Evolutionary conservation across 2,888 invertebrate species (phyloP), one percentile per base, ranked within the genome.

Genomic region (Brachyopa scutellaris): DNA sequence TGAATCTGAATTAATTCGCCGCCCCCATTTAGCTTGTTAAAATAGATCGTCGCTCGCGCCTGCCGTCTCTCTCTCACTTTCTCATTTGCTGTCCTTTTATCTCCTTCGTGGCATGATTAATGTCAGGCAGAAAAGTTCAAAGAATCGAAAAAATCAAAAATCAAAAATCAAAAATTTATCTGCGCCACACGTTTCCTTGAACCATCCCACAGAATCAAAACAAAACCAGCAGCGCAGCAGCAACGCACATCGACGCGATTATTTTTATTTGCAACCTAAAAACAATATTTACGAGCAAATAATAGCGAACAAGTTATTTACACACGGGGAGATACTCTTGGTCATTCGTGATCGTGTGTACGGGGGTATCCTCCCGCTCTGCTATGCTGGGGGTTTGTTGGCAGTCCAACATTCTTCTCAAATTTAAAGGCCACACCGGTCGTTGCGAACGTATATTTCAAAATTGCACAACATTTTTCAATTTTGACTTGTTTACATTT

Each of bases 121-220:
- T 62, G 72, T 31, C 62, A 9, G 15, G 21, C 23, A 40, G 9
- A 51, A 45, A 67, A 64, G 53, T 26, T 66, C 61, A 61, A 47
- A 47, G 26, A 53, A 53, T 51, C 47, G 33, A 31, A 26, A 47
- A 61, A 69, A 29, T 36, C 3, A 38, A 55, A 47, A 69, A 29
- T 36, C 3, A 38, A 55, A 47, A 59, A 59, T 42, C 36, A 72
- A 31, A 66, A 55, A 69, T 64, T 69, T 59, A 80, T 74, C 45
- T 79, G 53, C 80, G 80, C 76, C 64, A 69, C 57, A 80, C 11
- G 49, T 76, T 76, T 74, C 74, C 80, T 80, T 80, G 80, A 74
- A 74, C 67, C 61, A 29, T 64, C 38, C 55, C 64, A 38, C 5
- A 42, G 33, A 42, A 3, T 11, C 8, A 29, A 29, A 11, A 8